Evolutionary conservation across 2,113 vertebrate genomes (phyloP).

Genomic region (Gavia stellata): DNA sequence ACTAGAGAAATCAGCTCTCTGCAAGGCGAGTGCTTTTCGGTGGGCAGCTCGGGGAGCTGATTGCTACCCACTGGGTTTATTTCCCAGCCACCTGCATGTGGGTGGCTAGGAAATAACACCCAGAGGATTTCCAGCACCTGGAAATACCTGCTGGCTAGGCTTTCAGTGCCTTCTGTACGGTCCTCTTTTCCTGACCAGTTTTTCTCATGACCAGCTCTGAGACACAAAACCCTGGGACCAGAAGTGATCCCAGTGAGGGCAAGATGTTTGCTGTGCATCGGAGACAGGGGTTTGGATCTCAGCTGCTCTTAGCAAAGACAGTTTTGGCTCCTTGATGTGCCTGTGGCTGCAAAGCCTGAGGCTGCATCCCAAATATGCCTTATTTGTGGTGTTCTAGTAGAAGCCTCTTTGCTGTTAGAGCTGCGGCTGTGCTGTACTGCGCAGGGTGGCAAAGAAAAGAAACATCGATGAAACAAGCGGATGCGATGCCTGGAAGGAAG

Average conservation of each 20-base stretch:
- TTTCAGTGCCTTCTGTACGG: rapidly evolving
- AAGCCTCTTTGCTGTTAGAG: not conserved
- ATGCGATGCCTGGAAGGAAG: not conserved
- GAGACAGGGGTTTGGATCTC: not conserved
- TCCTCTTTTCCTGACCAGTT: not conserved
- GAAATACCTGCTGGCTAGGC: not conserved
- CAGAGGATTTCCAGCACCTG: not conserved
- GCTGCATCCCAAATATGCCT: not conserved
- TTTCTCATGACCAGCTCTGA: conserved; percentile 67
- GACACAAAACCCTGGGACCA: conserved; percentile 80
- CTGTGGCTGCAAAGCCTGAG: not conserved
- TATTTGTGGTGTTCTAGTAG: not conserved
- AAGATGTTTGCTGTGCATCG: not conserved
- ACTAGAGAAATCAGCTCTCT: conserved; percentile 69
- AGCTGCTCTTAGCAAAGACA: not conserved
- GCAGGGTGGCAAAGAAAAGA: not conserved
- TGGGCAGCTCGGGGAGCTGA: not conserved
- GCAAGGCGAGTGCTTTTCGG: conserved; percentile 69
- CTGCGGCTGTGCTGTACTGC: not conserved
- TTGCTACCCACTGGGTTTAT: not conserved
- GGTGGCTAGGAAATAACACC: not conserved
- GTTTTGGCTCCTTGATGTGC: not conserved
- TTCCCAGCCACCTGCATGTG: not conserved
- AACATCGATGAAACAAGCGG: not conserved
- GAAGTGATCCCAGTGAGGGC: conserved; percentile 56